Percentiles rank a stretch among this genome's conserved stretches.
Conservation (phyloP, 2,797 vertebrate species). For the Cuniculus paca region DNA sequence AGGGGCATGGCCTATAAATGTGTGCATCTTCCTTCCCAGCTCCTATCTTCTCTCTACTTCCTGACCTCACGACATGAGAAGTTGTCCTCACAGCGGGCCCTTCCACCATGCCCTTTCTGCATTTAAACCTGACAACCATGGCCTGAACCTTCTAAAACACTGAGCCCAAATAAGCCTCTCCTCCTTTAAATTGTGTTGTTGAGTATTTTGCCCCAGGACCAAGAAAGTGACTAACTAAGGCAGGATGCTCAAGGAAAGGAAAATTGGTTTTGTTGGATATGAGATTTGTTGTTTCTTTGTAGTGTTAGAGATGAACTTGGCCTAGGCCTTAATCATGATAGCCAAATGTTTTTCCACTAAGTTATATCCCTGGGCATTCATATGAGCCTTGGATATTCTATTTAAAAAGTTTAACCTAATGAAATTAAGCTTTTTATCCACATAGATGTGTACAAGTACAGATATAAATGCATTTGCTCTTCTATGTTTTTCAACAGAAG, state of each 20-base stretch:
- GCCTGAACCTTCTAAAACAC: neutral
- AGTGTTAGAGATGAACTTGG: neutral
- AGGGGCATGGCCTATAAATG: neutral
- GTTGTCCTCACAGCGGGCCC: neutral
- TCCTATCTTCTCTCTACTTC: neutral
- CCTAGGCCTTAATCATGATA: neutral
- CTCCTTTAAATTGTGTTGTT: neutral
- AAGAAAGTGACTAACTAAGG: neutral
- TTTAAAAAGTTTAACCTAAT: neutral
- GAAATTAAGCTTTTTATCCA: neutral
- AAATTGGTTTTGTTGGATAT: neutral
- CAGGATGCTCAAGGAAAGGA: neutral
- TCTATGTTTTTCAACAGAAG: neutral
- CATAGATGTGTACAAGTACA: neutral
- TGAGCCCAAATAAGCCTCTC: neutral
- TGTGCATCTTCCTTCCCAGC: neutral
- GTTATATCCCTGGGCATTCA: too few species aligned
- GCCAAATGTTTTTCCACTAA: neutral
- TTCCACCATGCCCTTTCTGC: neutral
- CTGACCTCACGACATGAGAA: neutral
- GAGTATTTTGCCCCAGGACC: neutral
- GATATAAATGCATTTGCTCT: neutral
- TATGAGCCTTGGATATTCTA: neutral
- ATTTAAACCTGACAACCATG: neutral
- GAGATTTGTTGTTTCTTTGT: neutral